A percentile compares a stretch with the other conserved stretches of the same genome.
phyloP scores from a whole-genome alignment of 2,113 vertebrate genomes.

The Phodopus roborovskii region DNA sequence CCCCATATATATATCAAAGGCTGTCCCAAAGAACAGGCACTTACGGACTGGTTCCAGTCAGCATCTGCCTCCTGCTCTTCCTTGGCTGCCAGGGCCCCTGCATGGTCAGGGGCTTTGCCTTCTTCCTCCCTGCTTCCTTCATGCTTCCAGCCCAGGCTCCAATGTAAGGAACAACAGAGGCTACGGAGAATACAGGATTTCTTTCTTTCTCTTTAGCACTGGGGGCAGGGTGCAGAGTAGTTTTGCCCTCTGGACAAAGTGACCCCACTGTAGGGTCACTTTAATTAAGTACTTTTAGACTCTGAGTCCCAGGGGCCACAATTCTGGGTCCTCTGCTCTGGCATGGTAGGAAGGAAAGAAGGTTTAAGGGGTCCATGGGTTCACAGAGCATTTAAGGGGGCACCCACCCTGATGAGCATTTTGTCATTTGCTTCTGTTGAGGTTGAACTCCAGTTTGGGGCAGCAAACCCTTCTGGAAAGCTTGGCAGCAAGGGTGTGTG shows the following conservation, averaged over 20 bases:
- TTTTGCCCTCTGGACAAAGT: not conserved
- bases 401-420: not conserved
- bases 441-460: conserved; percentile 40
- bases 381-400: not conserved
- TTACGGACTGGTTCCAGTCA: conserved; percentile 52
- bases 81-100: conserved; percentile 41
- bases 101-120: not conserved
- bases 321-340: not conserved
- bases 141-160: not conserved
- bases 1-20: not conserved
- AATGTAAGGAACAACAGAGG: conserved; percentile 25
- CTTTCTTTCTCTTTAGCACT: conserved; percentile 53
- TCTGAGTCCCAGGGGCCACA: not conserved
- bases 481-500: not conserved
- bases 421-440: not conserved
- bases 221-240: conserved; percentile 10
- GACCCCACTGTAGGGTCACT: not conserved
- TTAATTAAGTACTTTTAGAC: not conserved
- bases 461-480: conserved; percentile 35
- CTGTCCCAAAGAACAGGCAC: not conserved
- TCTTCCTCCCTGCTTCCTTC: not conserved
- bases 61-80: not conserved
- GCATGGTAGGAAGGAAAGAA: not conserved
- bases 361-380: not conserved
- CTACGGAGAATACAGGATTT: not conserved